A percentile compares a stretch with the other conserved stretches of the same genome.
phyloP scores from a whole-genome alignment of 2,888 invertebrate genomes.

The Apeira syringaria region DNA sequence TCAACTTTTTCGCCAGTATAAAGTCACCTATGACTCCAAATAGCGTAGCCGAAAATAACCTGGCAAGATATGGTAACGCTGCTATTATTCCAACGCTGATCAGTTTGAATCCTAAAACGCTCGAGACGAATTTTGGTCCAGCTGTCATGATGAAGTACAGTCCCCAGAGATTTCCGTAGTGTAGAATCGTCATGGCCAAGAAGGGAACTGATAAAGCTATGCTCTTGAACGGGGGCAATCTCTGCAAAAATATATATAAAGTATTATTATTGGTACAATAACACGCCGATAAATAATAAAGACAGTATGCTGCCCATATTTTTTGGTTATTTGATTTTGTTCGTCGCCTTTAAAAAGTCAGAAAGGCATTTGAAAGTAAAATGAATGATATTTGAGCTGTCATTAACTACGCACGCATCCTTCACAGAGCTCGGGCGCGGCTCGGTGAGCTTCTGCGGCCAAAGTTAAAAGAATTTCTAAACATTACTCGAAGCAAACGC shows the following conservation, averaged over 20 bases:
- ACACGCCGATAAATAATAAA: no score
- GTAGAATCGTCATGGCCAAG: slow-evolving; percentile 85
- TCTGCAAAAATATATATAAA: slow-evolving; percentile 67
- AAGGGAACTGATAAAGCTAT: slow-evolving; percentile 87
- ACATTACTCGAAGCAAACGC: no score
- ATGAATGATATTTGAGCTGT: no score
- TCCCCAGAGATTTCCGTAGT: slow-evolving; percentile 91
- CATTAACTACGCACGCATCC: no score
- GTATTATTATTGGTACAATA: no score
- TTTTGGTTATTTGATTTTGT: no score
- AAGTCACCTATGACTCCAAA: slow-evolving; percentile 89
- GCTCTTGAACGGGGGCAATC: slow-evolving; percentile 85
- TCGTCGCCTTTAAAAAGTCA: no score
- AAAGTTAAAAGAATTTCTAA: no score
- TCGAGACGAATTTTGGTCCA: slow-evolving; percentile 89
- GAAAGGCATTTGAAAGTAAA: no score
- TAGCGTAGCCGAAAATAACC: slow-evolving; percentile 86
- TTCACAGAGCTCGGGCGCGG: no score
- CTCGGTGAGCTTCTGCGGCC: no score
- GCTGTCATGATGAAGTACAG: slow-evolving; percentile 90
- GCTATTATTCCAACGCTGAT: slow-evolving; percentile 88
- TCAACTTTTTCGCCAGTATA: slow-evolving; percentile 68
- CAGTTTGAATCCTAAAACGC: slow-evolving; percentile 88
- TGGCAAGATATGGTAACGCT: slow-evolving; percentile 87
- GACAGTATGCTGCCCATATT: no score